These are phyloP conservation scores for Puma concolor DNA, from an alignment of 2,113 vertebrate genomes.

Conservation along the genomic window DNA sequence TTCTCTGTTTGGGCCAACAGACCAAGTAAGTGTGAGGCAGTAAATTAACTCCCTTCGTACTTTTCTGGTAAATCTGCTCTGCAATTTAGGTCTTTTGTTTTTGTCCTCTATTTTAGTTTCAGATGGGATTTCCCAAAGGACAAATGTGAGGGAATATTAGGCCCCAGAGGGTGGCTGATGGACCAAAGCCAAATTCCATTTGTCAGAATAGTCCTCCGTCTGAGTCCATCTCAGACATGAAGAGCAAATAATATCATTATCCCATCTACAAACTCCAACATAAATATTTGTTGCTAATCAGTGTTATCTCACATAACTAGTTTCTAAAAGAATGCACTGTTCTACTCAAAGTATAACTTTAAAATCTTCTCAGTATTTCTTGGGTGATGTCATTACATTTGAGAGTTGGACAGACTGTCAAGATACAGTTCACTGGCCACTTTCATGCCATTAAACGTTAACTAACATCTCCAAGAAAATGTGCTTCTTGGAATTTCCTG, in stretches of 20 bases:
- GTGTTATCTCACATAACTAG: not conserved
- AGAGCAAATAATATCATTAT: not conserved
- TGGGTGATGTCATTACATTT: not conserved
- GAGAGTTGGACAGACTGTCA: not conserved
- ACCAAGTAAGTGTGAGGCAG: not conserved
- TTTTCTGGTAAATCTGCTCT: not conserved
- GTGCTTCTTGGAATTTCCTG: not conserved
- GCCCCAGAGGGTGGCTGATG: not conserved
- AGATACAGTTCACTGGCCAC: not conserved
- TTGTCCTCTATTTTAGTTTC: not conserved
- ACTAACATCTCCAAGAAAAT: constrained; percentile 1
- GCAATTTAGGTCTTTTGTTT: not conserved
- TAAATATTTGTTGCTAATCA: not conserved
- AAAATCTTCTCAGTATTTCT: not conserved
- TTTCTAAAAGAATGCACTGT: not conserved
- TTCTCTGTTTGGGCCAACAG: not conserved
- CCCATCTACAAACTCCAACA: not conserved
- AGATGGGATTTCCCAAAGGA: not conserved
- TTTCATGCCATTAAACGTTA: not conserved
- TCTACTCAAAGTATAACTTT: not conserved
- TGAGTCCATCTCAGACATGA: not conserved
- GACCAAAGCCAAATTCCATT: not conserved
- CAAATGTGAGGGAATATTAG: not conserved
- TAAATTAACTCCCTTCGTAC: not conserved
- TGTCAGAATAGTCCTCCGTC: not conserved